phyloP scores from a whole-genome alignment of 2,113 vertebrate genomes.

The Phaethon lepturus region DNA sequence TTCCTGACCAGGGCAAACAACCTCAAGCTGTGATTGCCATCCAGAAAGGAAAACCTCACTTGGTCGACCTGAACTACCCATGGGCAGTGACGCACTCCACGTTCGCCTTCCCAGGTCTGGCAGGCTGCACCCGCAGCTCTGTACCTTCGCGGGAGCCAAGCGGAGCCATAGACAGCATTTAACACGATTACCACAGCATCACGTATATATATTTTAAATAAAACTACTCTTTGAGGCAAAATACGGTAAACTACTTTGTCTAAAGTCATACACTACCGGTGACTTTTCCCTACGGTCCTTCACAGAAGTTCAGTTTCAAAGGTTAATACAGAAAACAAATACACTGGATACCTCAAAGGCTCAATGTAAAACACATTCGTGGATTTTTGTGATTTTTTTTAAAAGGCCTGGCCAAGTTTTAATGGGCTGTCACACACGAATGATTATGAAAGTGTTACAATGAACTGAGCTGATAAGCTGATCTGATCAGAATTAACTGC shows the following conservation, averaged over 20 bases:
- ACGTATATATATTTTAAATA: background rate
- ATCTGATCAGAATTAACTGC: constrained; percentile 80
- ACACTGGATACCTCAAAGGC: constrained; percentile 26
- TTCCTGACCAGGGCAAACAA: background rate
- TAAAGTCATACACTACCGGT: background rate
- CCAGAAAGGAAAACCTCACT: background rate
- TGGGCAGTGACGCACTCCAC: background rate
- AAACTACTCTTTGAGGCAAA: background rate
- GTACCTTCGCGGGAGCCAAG: background rate
- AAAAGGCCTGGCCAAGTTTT: constrained; percentile 78
- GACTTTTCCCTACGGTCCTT: background rate
- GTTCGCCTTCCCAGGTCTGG: background rate
- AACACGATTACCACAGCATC: background rate
- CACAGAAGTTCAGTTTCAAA: constrained; percentile 29
- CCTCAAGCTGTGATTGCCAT: background rate
- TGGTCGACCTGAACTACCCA: background rate
- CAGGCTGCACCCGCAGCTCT: accelerated
- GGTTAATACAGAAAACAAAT: constrained; percentile 56
- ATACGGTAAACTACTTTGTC: background rate
- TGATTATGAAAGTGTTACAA: constrained; percentile 80
- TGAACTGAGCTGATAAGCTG: constrained; percentile 75
- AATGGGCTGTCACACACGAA: constrained; percentile 83
- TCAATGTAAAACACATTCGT: background rate
- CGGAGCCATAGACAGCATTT: background rate
- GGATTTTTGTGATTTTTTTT: constrained; percentile 67